These are phyloP conservation scores for Drosophila fulvimacula DNA, from an alignment of 2,888 invertebrate genomes.

Conservation along the genomic window DNA sequence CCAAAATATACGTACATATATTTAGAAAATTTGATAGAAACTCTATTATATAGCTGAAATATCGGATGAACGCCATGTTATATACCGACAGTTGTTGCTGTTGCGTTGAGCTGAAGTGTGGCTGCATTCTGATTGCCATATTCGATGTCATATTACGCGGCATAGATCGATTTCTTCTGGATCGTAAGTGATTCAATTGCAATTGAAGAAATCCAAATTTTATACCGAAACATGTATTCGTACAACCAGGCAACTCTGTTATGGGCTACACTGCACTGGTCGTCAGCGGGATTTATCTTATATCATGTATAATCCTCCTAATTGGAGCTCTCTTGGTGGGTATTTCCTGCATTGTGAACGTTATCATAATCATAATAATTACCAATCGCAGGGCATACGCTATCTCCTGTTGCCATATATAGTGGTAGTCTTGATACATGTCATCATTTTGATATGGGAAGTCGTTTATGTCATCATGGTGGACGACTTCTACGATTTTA, in stretches of 20 bases:
- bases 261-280: constrained; percentile 49
- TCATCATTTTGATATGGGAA: constrained; percentile 41
- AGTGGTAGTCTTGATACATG: constrained; percentile 43
- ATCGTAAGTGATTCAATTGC: constrained; percentile 48
- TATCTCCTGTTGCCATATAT: constrained; percentile 55
- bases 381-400: constrained; percentile 34
- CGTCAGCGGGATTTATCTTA: constrained; percentile 62
- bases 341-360: neutral
- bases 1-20: neutral
- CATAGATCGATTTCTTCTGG: constrained; percentile 54
- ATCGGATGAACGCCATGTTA: constrained; percentile 40
- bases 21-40: constrained; percentile 4
- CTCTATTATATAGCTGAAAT: neutral
- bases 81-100: constrained; percentile 66
- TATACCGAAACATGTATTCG: no score
- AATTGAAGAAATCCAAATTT: neutral
- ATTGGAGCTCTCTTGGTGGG: constrained; percentile 58
- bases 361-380: neutral
- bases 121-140: constrained; percentile 67
- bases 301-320: constrained; percentile 54
- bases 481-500: constrained; percentile 50
- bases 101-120: constrained; percentile 56
- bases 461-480: constrained; percentile 28
- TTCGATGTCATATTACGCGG: constrained; percentile 65
- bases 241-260: constrained; percentile 33